Base-by-base conservation (phyloP, 1,140 invertebrate species). In the Pogonomyrmex barbatus region DNA sequence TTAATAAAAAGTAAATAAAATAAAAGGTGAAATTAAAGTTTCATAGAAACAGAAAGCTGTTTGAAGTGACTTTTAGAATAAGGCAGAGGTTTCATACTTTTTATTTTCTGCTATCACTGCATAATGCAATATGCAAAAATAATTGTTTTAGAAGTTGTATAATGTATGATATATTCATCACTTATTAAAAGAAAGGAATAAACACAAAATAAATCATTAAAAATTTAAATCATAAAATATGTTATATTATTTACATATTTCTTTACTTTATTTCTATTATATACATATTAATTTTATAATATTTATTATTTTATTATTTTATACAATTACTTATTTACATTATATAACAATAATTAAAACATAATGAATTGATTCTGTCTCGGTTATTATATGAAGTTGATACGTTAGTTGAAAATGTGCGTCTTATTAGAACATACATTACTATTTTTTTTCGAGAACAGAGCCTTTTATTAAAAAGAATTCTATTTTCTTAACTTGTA, bases 21-120 rank as follows among this genome's bases (percentile, higher is more conserved):
- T 24, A 24, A 24, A 24, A 24, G 24, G 0, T 24, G 24, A 24
- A 24, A 24, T 24, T 24, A 67, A 42, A 68, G 14, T 14, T 24
- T 12, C 24, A 45, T 45, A 54, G 17, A 54, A 65, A 65, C 10
- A 8, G 33, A 30, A 45, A 68, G 33, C 24, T 68, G 30, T 3
- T 39, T 67, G 39, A 52, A 67, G n/a, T 30, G 33, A 52, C 12
- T 79, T 68, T 2, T 42, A 36, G 12, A 45, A 67, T 78, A 12
- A 67, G 67, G 10, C 62, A 67, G 39, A n/a, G 24, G 68, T 68
- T 67, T 36, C 62, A 60, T 12, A 12, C 47, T 54, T n/a, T 42
- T 68, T 42, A 56, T 24, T 79, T 50, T 68, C 33, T 0, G n/a
- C 5, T 52, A 24, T 33, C n/a, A n/a, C 9, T 42, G 60, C 77